Evolutionary conservation across 2,797 vertebrate species (phyloP), one percentile per base, ranked within the genome.

Genomic region (Acrossocheilus wenchowensis): DNA sequence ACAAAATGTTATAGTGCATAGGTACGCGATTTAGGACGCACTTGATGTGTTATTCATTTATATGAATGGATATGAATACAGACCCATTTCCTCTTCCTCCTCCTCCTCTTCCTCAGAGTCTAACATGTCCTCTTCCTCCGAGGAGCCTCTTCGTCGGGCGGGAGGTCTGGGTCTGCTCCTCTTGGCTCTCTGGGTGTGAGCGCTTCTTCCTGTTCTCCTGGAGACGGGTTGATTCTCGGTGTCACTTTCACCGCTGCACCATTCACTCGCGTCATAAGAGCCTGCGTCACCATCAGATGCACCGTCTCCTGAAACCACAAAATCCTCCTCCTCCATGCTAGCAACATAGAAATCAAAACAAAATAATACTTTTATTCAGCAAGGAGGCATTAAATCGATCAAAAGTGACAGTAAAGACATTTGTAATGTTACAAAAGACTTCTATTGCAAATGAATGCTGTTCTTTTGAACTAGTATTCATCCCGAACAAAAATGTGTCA

Each of bases 321-420:
- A 98, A 3, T 96, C 96, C 78, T 98, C 98, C 90, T 98, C 98
- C 89, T 98, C 97, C 54, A 97, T 96, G 87, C 97, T 99, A 91
- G 45, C 30, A 19, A 9, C 30, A 34, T 0, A 21, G 45, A 74
- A 34, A 74, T 12, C 11, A 11, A 77, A 64, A 54, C 11, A 23
- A 60, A 10, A 45, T 36, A n/a, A 64, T 8, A 23, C 30, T 3
- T 8, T 68, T 30, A 79, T 23, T 78, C 9, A 60, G 19, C 8
- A 72, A 41, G 39, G 39, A 39, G 39, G 39, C 39, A 39, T 39
- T 39, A 5, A 6, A 39, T 39, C 6, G 39, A 39, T 39, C 39
- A 39, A 39, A 5, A 39, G 17, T 21, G 7, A 71, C 68, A 34
- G 12, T 66, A 17, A 66, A 66, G 15, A 34, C 30, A 66, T 66